These are phyloP conservation scores for Apamea crenata DNA, from an alignment of 2,888 invertebrate genomes.

Conservation along the genomic window DNA sequence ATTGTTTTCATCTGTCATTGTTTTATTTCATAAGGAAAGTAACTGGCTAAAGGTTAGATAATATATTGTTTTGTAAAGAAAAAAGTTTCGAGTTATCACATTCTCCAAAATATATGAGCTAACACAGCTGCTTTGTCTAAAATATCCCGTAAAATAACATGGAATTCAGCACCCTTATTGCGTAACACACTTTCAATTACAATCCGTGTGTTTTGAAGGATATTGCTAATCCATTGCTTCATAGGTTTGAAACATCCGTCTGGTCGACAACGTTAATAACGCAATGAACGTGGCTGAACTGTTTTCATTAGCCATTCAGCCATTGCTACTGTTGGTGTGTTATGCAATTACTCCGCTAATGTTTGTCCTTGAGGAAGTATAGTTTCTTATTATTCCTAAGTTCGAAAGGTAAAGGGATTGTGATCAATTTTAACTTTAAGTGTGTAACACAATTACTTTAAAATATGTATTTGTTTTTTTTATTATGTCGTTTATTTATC, in stretches of 20 bases:
- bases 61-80: constrained; percentile 17
- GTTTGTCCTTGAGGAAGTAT: too few relatives aligned
- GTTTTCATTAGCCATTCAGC: background rate
- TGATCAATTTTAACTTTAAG: too few relatives aligned
- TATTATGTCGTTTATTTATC: too few relatives aligned
- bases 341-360: too few relatives aligned
- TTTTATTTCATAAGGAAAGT: constrained; percentile 42
- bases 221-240: background rate
- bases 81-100: constrained; percentile 6
- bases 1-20: constrained; percentile 35
- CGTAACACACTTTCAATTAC: background rate
- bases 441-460: too few relatives aligned
- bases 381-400: too few relatives aligned
- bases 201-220: background rate
- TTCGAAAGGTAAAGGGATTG: too few relatives aligned
- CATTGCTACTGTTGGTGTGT: too few relatives aligned
- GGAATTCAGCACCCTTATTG: background rate
- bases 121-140: background rate
- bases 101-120: background rate
- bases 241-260: background rate
- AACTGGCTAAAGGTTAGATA: constrained; percentile 25
- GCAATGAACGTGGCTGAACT: background rate
- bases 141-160: background rate
- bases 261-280: background rate
- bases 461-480: too few relatives aligned